Evolutionary conservation across 2,797 vertebrate species (phyloP).

Genomic region (Ctenopoma multispine): DNA sequence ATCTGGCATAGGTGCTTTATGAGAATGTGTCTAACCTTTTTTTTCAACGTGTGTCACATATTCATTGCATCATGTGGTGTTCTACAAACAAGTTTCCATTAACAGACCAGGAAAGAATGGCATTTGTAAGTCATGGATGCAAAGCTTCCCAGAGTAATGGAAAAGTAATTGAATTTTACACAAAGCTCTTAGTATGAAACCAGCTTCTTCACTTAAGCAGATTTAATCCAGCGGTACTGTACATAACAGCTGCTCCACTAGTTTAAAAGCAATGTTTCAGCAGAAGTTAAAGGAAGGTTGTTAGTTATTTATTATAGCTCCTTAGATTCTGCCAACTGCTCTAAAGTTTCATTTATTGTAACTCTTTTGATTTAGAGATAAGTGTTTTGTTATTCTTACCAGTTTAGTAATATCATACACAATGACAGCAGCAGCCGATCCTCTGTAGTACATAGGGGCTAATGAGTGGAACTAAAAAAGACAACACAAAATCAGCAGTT

Average conservation of each 20-base stretch:
- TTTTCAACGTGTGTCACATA: conserved; percentile 28
- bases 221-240: conserved; percentile 1
- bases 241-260: conserved; percentile 2
- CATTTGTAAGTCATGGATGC: conserved; percentile 45
- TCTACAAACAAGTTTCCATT: conserved; percentile 59
- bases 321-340: neutral
- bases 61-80: conserved; percentile 18
- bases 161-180: conserved; percentile 50
- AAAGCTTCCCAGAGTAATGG: conserved; percentile 40
- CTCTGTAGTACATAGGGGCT: conserved; percentile 99
- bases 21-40: conserved; percentile 18
- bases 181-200: conserved; percentile 14
- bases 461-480: conserved; percentile 93
- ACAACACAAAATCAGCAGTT: conserved; percentile 20
- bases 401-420: conserved; percentile 99
- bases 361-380: conserved; percentile 1
- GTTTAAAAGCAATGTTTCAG: neutral
- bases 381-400: conserved; percentile 81
- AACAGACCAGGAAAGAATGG: conserved; percentile 58
- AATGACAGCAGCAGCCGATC: conserved; percentile 95
- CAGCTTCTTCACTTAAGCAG: conserved; percentile 24
- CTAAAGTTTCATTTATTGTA: neutral
- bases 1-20: neutral
- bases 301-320: neutral
- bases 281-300: neutral